Evolutionary conservation across 1,140 invertebrate genomes (phyloP), one percentile per base, ranked within the genome.

Genomic region (Cataglyphis hispanica): DNA sequence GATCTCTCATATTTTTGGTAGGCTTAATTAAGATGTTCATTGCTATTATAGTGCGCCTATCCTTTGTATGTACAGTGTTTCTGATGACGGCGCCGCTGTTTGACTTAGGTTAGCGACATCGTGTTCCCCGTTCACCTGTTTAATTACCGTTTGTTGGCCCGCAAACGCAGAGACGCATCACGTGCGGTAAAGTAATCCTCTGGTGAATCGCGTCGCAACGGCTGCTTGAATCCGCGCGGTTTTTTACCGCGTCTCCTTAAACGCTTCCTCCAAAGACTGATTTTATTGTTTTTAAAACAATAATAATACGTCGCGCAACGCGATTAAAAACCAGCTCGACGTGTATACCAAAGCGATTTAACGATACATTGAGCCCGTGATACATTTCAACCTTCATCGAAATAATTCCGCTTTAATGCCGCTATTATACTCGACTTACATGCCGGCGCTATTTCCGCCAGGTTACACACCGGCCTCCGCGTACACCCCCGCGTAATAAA

Each of bases 131-230:
- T 58, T 50, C 63, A 50, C 19, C 60, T 85, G 75, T 85, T 80
- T 85, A 85, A 85, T 80, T 85, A 85, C 78, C 74, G 64, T 85
- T 78, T 58, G 83, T 85, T 58, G 61, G 74, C 50, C 60, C 75
- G 83, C 63, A 58, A 80, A 60, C 66, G 78, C 25, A 58, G 37
- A 72, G 50, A 37, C 25, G 46, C 16, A 37, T 56, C 64, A 46
- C 63, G 77, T 19, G 67, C 25, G 34, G 37, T 69, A 11, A 34
- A 69, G 22, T 16, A 80, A 80, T 80, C 11, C 53, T 19, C 34
- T 3, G 4, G 50, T 37, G n/a, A 64, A 34, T 25, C 64, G 77
- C 61, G 75, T 46, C 11, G 60, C n/a, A 7, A 43, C 34, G 58
- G 37, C 19, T 13, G 43, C 0, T 46, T 11, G 16, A 16, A 58